A percentile compares a stretch with the other conserved stretches of the same genome.
These are phyloP conservation scores for Hippotragus niger DNA, from an alignment of 2,113 vertebrate species.

Conservation along the genomic window DNA sequence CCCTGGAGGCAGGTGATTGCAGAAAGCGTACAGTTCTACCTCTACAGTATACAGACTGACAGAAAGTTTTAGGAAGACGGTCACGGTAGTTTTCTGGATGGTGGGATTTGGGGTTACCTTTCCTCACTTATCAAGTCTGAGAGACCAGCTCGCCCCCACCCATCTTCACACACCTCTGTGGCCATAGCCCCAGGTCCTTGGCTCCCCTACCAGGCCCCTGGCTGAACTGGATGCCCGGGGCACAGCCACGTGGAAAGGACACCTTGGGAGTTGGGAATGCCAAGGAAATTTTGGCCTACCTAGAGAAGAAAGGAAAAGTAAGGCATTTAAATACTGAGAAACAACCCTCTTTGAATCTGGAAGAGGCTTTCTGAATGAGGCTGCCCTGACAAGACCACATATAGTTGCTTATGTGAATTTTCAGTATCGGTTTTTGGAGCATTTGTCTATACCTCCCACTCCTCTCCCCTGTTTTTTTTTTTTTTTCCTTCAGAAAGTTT, in stretches of 20 bases:
- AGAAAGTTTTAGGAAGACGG: not conserved
- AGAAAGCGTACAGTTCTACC: accelerated
- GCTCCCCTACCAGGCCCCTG: not conserved
- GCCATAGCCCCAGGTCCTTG: no score
- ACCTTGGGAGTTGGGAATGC: not conserved
- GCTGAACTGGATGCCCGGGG: not conserved
- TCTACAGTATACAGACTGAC: not conserved
- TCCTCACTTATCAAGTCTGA: not conserved
- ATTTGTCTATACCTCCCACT: not conserved
- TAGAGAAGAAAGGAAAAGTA: not conserved
- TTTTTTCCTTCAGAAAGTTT: not conserved
- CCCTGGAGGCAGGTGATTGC: accelerated
- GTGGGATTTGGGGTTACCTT: not conserved
- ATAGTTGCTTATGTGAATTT: not conserved
- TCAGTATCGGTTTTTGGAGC: not conserved
- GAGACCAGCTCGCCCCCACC: not conserved
- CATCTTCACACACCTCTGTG: not conserved
- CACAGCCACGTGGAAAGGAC: not conserved
- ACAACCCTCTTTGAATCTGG: not conserved
- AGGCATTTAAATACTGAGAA: not conserved
- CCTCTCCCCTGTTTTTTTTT: not conserved
- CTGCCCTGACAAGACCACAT: not conserved
- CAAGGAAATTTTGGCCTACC: not conserved
- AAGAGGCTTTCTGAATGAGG: not conserved
- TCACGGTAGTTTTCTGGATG: not conserved